These are phyloP conservation scores for Montipora capitata DNA, from an alignment of 92 coral and sea anemone genomes.

Conservation along the genomic window DNA sequence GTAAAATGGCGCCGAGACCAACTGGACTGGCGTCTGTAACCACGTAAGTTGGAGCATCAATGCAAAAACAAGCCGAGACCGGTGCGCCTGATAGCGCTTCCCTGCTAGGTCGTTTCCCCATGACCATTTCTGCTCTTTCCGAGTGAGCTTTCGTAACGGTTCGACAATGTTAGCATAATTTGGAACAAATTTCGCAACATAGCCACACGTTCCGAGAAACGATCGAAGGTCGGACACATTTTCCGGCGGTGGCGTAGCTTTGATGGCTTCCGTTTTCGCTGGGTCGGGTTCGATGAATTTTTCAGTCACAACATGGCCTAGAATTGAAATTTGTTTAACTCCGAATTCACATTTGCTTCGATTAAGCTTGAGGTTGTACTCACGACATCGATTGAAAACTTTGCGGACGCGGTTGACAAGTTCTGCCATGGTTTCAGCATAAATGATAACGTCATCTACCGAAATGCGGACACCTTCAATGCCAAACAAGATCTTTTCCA, in stretches of 20 bases:
- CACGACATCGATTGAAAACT: constrained; percentile 52
- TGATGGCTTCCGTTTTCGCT: no score
- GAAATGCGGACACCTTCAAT: constrained; percentile 15
- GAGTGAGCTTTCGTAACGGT: constrained; percentile 45
- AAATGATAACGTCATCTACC: constrained; percentile 56
- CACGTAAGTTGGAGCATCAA: constrained; percentile 36
- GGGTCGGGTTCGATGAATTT: constrained; percentile 21
- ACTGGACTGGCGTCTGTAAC: background rate
- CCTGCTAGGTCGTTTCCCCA: constrained; percentile 57
- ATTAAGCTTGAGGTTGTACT: constrained; percentile 12
- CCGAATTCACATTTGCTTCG: constrained; percentile 1
- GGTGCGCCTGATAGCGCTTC: constrained; percentile 34
- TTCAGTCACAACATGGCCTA: constrained; percentile 60
- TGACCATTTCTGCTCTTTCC: constrained; percentile 35
- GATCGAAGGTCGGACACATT: background rate
- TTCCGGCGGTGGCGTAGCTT: constrained; percentile 4
- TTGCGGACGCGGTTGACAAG: constrained; percentile 23
- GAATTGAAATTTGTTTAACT: constrained; percentile 31
- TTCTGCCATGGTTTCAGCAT: constrained; percentile 55
- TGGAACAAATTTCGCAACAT: constrained; percentile 52
- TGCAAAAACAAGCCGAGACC: constrained; percentile 52
- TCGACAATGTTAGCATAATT: constrained; percentile 47
- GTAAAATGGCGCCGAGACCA: no score
- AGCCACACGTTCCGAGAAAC: constrained; percentile 17
- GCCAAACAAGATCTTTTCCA: constrained; percentile 39